Conservation (phyloP, 2,113 vertebrate species). For the Noctilio leporinus region DNA sequence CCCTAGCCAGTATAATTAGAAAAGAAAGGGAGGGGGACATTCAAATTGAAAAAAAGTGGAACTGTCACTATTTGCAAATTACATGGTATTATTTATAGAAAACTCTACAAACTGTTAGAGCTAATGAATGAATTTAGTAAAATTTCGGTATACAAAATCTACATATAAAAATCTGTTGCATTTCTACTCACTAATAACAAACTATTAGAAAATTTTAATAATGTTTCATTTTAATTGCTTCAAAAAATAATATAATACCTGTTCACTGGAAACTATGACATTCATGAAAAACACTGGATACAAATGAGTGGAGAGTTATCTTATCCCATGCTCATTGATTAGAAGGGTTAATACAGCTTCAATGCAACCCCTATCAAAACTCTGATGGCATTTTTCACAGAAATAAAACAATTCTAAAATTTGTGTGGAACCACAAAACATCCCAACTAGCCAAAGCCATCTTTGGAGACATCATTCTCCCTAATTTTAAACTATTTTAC, state of each 20-base stretch:
- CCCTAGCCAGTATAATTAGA: neutral
- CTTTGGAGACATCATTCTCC: too few species aligned
- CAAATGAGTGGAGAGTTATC: too few species aligned
- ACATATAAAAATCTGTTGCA: neutral
- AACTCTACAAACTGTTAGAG: too few species aligned
- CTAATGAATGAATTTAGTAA: too few species aligned
- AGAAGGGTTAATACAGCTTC: neutral
- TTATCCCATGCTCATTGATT: too few species aligned
- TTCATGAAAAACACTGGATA: neutral
- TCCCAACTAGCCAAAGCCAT: too few species aligned
- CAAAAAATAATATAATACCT: neutral
- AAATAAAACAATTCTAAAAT: neutral
- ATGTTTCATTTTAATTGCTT: too few species aligned
- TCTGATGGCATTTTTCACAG: neutral
- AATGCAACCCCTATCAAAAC: neutral
- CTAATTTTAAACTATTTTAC: too few species aligned
- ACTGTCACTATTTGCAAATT: neutral
- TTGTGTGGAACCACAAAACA: neutral
- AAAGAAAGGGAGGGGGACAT: neutral
- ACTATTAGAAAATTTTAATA: neutral
- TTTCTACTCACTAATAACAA: neutral
- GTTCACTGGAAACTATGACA: neutral
- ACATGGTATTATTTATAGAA: neutral
- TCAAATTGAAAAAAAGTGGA: neutral
- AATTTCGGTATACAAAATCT: too few species aligned